Evolutionary conservation across 53 echinoderm and acorn worm genomes (phyloP), one percentile per base, ranked within the genome.

Genomic region (Paracentrotus lividus): DNA sequence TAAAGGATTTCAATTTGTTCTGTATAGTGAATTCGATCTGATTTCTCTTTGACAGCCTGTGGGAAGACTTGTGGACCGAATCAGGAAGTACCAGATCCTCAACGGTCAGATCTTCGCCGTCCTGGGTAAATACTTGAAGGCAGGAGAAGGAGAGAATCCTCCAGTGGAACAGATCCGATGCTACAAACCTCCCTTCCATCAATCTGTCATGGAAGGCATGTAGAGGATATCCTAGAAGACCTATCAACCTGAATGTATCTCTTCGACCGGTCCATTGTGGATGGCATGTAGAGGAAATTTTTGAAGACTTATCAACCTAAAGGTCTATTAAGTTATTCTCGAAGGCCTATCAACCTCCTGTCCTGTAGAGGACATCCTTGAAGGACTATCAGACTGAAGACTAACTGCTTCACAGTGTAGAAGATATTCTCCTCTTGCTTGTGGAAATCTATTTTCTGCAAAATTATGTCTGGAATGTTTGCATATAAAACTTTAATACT

Each of bases 161-260:
- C 94, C 97, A 8, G 98, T 97, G 65, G 98, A 98, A 76, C 96
- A 97, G 93, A 96, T 98, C 59, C 94, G 96, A 69, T 98, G 98
- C 91, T 98, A 98, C 92, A 97, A 98, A 49, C 98, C 98, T 64
- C 98, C 98, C 26, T 95, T 98, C 47, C 98, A 98, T 51, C 98
- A 98, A 90, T 97, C 97, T 5, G 97, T 97, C 90, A 93, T 97
- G 57, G 97, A 98, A 32, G 94, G 94, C 44, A 96, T 94, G 95
- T 95, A 88, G 93, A 6, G 81, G 26, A n/a, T 49, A 47, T 47
- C 47, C 24, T 81, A n/a, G 27, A 81, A 81, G 81, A 81, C 81
- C 49, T 47, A 81, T 81, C 81, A 27, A 81, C 81, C 26, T 81
- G 81, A 81, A 81, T 20, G 57, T 57, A 20, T 21, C 57, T 57